Evolutionary conservation across 1,140 invertebrate species (phyloP).

Genomic region (Leptinotarsa undecemlineata): DNA sequence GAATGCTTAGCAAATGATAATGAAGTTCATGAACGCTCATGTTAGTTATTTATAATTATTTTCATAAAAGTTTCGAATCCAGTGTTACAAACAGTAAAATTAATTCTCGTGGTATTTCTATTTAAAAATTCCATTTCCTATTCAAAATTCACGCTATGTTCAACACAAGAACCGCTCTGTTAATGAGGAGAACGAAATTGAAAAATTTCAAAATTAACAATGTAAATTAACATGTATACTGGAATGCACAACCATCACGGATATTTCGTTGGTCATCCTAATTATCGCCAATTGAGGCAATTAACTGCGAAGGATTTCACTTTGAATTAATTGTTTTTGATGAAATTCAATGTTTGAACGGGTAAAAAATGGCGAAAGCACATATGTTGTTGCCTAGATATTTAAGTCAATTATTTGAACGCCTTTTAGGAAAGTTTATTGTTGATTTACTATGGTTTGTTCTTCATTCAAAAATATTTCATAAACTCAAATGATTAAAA

Average conservation of each 20-base stretch:
- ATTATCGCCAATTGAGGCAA: background rate
- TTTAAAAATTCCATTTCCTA: background rate
- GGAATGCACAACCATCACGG: background rate
- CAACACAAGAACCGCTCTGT: background rate
- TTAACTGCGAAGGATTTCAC: background rate
- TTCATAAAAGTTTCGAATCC: no score
- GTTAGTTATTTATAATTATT: no score
- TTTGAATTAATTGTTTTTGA: slow-evolving; percentile 5
- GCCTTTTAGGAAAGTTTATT: background rate
- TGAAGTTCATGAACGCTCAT: no score
- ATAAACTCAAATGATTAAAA: no score
- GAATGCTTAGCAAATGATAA: no score
- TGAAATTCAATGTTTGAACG: background rate
- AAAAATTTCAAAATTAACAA: background rate
- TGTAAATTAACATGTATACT: no score
- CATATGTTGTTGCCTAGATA: background rate
- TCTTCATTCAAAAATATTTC: no score
- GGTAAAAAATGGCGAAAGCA: background rate
- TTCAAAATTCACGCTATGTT: background rate
- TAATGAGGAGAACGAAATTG: background rate
- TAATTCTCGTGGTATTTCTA: no score
- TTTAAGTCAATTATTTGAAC: background rate
- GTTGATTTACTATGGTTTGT: no score
- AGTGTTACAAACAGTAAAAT: no score
- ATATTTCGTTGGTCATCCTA: slow-evolving; percentile 1